These are phyloP conservation scores for Dryadula phaetusa DNA, from an alignment of 2,888 invertebrate species.

Conservation along the genomic window DNA sequence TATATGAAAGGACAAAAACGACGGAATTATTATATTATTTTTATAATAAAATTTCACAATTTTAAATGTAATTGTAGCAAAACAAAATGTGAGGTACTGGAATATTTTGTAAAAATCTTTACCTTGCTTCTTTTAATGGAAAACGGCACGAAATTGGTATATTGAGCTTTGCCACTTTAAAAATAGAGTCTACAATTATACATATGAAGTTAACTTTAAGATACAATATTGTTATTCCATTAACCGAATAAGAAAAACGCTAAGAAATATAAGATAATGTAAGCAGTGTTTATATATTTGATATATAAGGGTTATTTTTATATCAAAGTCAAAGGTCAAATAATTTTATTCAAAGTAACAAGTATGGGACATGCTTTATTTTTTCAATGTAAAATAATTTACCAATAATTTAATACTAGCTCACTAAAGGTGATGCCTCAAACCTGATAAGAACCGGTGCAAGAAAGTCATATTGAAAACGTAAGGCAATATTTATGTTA, in stretches of 20 bases:
- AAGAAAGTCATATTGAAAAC: too few relatives aligned
- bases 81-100: neutral
- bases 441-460: too few relatives aligned
- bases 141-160: neutral
- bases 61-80: slow-evolving; percentile 14
- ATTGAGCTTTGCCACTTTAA: neutral
- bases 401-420: too few relatives aligned
- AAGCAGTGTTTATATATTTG: slow-evolving; percentile 7
- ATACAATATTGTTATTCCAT: slow-evolving; percentile 30
- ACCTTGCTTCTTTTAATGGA: slow-evolving; percentile 1
- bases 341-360: too few relatives aligned
- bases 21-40: neutral
- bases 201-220: neutral
- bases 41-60: slow-evolving; percentile 7
- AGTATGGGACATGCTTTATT: too few relatives aligned
- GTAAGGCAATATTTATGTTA: too few relatives aligned
- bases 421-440: too few relatives aligned
- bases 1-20: slow-evolving; percentile 3
- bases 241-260: slow-evolving; percentile 25
- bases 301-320: too few relatives aligned
- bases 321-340: too few relatives aligned
- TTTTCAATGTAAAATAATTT: too few relatives aligned
- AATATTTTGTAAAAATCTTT: slow-evolving; percentile 1
- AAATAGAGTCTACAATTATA: neutral
- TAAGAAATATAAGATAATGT: slow-evolving; percentile 23